Evolutionary conservation across 2,113 vertebrate genomes (phyloP).

Genomic region (Piaya cayana): DNA sequence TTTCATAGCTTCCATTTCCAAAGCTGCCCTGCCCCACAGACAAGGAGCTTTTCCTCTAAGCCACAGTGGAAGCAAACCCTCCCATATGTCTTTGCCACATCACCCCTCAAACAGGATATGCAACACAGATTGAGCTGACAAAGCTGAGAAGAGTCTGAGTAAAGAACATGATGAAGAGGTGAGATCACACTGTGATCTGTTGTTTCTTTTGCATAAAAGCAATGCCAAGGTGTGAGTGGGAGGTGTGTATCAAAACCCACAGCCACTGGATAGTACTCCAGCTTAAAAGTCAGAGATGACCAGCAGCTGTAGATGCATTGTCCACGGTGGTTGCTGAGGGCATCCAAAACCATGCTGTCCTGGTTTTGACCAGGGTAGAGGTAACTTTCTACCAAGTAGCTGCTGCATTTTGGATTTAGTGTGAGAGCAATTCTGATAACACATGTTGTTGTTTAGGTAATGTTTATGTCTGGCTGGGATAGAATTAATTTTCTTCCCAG

Average conservation of each 20-base stretch:
- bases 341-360: neutral
- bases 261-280: neutral
- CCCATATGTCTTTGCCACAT: neutral
- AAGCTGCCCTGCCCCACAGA: neutral
- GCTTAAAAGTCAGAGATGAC: neutral
- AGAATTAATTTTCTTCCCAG: no score
- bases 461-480: no score
- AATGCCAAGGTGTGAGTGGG: neutral
- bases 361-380: no score
- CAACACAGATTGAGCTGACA: fast-evolving
- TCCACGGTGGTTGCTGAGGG: neutral
- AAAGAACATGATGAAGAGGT: neutral
- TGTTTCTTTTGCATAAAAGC: neutral
- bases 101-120: neutral
- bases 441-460: no score
- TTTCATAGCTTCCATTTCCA: neutral
- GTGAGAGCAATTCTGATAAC: no score
- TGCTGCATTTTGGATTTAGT: no score
- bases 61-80: neutral
- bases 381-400: no score
- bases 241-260: neutral
- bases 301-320: neutral
- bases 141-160: neutral
- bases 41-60: neutral
- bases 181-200: neutral